Conservation (phyloP, 2,113 vertebrate genomes). For the Osmerus eperlanus region DNA sequence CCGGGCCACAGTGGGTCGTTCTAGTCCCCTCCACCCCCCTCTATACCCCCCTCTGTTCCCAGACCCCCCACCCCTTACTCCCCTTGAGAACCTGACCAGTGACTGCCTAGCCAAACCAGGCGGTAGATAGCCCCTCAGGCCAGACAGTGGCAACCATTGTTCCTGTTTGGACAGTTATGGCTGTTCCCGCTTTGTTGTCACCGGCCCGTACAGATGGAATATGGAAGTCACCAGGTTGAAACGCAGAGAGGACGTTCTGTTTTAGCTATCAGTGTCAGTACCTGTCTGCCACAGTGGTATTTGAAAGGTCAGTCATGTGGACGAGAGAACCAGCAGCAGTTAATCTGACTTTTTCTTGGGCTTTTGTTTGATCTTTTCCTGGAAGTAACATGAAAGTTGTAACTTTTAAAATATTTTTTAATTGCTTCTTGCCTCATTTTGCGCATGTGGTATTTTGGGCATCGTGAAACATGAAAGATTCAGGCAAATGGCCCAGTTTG, state of each 20-base stretch:
- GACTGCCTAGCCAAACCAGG: background rate
- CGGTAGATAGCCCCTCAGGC: background rate
- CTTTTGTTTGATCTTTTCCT: no score
- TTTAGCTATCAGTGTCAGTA: background rate
- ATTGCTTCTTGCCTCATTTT: background rate
- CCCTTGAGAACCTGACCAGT: conserved; percentile 8
- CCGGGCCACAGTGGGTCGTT: conserved; percentile 19
- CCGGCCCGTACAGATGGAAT: background rate
- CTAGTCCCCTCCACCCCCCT: conserved; percentile 7
- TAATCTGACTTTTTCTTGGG: no score
- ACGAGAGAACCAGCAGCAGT: background rate
- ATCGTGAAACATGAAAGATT: background rate
- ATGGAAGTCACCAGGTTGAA: background rate
- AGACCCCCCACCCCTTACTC: background rate
- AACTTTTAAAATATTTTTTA: background rate
- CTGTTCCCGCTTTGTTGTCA: background rate
- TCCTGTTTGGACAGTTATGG: conserved; percentile 4
- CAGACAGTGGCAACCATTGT: conserved; percentile 8
- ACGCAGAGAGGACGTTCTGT: background rate
- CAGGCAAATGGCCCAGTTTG: background rate
- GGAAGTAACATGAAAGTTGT: no score
- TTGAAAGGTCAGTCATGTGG: background rate
- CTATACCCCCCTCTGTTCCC: background rate
- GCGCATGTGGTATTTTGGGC: background rate
- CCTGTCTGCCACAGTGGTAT: background rate